A percentile compares a stretch with the other conserved stretches of the same genome.
Evolutionary conservation across 1,140 invertebrate genomes (phyloP).

Genomic region (Drosophila varians): DNA sequence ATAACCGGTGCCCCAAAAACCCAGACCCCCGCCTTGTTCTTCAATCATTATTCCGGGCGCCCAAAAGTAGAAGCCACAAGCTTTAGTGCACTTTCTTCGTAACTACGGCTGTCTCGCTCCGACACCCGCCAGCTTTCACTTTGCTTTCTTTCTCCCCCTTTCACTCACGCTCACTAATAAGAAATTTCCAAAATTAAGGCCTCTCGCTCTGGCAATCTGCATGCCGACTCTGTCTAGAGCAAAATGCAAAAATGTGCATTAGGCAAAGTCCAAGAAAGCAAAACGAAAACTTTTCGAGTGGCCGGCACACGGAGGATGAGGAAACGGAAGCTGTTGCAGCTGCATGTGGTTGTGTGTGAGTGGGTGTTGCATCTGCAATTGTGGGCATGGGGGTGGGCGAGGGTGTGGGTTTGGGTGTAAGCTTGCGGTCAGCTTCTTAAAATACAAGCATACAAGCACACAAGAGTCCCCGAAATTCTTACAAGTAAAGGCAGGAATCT

Average conservation of each 20-base stretch:
- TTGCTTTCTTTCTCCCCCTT: constrained; percentile 6
- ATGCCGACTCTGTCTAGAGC: constrained; percentile 61
- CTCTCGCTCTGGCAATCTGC: constrained; percentile 62
- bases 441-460: constrained; percentile 54
- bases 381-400: constrained; percentile 4
- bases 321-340: constrained; percentile 56
- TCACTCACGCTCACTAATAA: constrained; percentile 60
- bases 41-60: constrained; percentile 33
- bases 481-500: constrained; percentile 63
- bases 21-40: constrained; percentile 8
- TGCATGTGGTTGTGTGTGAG: constrained; percentile 46
- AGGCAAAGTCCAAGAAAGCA: constrained; percentile 79
- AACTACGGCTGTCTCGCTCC: constrained; percentile 57
- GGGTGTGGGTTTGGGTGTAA: constrained; percentile 4
- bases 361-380: constrained; percentile 43
- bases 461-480: constrained; percentile 59
- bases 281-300: constrained; percentile 49
- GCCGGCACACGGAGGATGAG: background rate
- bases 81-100: constrained; percentile 73
- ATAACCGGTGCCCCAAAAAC: background rate
- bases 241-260: constrained; percentile 80
- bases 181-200: constrained; percentile 66
- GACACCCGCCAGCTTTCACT: constrained; percentile 8
- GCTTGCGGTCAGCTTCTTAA: constrained; percentile 71
- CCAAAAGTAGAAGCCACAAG: constrained; percentile 36